Base-by-base conservation (phyloP, 2,797 vertebrate genomes). In the Myripristis jacobus region DNA sequence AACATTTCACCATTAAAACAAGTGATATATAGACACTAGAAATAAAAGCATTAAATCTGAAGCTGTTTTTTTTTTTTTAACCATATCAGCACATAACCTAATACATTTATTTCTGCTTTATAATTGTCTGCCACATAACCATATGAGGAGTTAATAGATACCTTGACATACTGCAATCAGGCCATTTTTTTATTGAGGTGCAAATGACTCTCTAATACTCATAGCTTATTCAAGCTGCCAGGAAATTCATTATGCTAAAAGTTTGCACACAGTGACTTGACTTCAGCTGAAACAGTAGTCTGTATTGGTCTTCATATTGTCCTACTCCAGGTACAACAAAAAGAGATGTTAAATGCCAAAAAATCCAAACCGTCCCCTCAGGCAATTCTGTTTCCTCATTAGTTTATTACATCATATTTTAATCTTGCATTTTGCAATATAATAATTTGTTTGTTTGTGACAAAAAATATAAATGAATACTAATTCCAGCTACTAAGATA, bases 401-500 rank as follows among this genome's bases (percentile, higher is more conserved):
- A 48, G 55, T 64, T 66, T 59, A 74, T 84, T 76, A 67, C 56
- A 65, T 79, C 67, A 76, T 65, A 60, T 70, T 67, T 66, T 44
- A 44, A 12, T 0, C 44, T 50, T 55, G 54, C 22, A 18, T 64
- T 31, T n/a, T 7, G 12, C 41, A 61, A 6, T 36, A 51, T 46
- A 78, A 75, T 64, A 65, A 73, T 75, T 38, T 75, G 31, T 53
- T 50, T 64, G 19, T 41, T 11, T 9, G 57, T 82, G 22, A 51
- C 61, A 51, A 79, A 77, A 81, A 6, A 3, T 6, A 31, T 29
- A 29, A 31, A 31, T 31, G 8, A 31, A 31, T 29, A 41, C 27
- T 41, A 24, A 66, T 74, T 79, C 9, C 55, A 55, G 34, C 52
- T 22, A 48, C 1, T 7, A 13, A 67, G 58, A 66, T 79, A 67